Percentiles rank a stretch among this genome's conserved stretches.
phyloP scores from a whole-genome alignment of 2,888 invertebrate genomes.

The Ischnura elegans region DNA sequence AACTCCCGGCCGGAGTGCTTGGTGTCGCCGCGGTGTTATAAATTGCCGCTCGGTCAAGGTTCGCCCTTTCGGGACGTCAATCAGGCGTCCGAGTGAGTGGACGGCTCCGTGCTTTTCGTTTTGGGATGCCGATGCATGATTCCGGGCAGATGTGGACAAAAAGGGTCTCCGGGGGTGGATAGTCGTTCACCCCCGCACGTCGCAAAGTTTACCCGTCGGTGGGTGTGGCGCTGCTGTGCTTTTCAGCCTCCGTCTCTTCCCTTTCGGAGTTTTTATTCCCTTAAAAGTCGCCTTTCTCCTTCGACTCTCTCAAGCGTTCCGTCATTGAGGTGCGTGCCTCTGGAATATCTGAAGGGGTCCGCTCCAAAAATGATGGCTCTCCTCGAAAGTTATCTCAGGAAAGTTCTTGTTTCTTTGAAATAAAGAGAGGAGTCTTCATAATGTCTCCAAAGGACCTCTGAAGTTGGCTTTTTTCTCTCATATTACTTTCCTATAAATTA shows the following conservation, averaged over 20 bases:
- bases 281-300: not conserved
- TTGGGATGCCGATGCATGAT: not conserved
- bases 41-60: constrained; percentile 32
- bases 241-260: not conserved
- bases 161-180: not conserved
- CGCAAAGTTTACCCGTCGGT: not conserved
- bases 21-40: constrained; percentile 47
- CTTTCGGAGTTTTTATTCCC: not conserved
- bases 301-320: not conserved
- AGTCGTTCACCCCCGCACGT: not conserved
- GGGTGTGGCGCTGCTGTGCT: not conserved
- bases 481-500: too few species aligned
- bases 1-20: constrained; percentile 23
- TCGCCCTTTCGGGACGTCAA: constrained; percentile 15
- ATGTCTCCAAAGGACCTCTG: too few species aligned
- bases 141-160: not conserved
- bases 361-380: not conserved
- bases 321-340: not conserved
- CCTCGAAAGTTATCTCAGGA: not conserved
- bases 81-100: not conserved
- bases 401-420: not conserved
- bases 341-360: not conserved
- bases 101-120: not conserved
- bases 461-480: too few species aligned
- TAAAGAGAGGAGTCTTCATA: too few species aligned